These are phyloP conservation scores for Athalia cordata DNA, from an alignment of 2,888 invertebrate genomes.

Conservation along the genomic window DNA sequence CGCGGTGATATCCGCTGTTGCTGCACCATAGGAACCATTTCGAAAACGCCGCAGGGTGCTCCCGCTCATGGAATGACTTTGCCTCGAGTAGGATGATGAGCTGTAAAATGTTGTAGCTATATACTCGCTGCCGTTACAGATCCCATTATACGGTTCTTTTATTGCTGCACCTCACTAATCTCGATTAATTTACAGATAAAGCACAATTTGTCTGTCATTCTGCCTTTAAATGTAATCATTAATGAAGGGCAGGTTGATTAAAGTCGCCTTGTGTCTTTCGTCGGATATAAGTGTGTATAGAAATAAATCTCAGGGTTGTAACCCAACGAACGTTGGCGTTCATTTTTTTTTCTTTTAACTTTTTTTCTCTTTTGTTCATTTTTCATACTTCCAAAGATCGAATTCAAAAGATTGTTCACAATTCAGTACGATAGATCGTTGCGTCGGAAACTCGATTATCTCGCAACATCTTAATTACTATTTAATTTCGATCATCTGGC, in stretches of 20 bases:
- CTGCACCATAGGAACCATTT: constrained; percentile 36
- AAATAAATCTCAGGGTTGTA: neutral
- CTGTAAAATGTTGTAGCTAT: constrained; percentile 45
- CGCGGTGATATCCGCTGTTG: constrained; percentile 28
- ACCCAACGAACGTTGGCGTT: neutral
- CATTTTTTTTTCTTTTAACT: neutral
- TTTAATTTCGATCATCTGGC: constrained; percentile 32
- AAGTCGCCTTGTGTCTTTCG: constrained; percentile 56
- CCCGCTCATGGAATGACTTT: constrained; percentile 40
- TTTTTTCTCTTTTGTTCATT: too few species aligned
- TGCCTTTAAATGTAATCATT: constrained; percentile 58
- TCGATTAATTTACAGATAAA: constrained; percentile 62
- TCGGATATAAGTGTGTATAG: constrained; percentile 4
- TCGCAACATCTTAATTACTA: constrained; percentile 37
- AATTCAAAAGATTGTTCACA: constrained; percentile 11
- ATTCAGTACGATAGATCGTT: constrained; percentile 11
- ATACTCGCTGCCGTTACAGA: constrained; percentile 39
- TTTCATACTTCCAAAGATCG: constrained; percentile 7
- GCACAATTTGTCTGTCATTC: constrained; percentile 60
- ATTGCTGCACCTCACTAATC: constrained; percentile 51
- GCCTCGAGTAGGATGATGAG: constrained; percentile 44
- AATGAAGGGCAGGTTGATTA: constrained; percentile 64
- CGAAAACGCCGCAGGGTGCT: constrained; percentile 46
- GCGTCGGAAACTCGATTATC: constrained; percentile 34
- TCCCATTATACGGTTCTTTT: constrained; percentile 47